Evolutionary conservation across 2,113 vertebrate genomes (phyloP), one percentile per base, ranked within the genome.

Genomic region (Onychostruthus taczanowskii): DNA sequence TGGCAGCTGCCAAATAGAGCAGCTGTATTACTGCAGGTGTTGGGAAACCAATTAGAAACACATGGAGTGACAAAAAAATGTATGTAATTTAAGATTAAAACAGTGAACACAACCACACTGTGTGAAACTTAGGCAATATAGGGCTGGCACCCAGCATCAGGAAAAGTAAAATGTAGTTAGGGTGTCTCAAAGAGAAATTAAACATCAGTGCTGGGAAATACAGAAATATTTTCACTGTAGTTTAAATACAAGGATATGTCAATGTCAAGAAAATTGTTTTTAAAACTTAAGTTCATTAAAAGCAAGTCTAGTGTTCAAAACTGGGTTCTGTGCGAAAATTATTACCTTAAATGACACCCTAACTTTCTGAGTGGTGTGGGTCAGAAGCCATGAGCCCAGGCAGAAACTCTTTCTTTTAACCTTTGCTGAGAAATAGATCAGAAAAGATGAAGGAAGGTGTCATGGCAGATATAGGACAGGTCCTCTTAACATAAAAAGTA

Each of bases 21-120:
- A 96, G 91, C 94, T 97, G 94, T 88, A 95, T 92, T 96, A 85
- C 90, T 96, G 94, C 5, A 33, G 75, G 93, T 95, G 84, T 95
- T 96, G 91, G 88, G 79, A 96, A 97, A 93, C 72, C 87, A 81
- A 95, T 96, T 95, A 96, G 89, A 97, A 96, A 96, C 97, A 97
- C 92, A 91, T 87, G 94, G 94, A 90, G 94, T 87, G 93, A 96
- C 93, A 93, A 93, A 96, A 92, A 93, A 95, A 90, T 58, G 87
- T 79, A 91, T 94, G 75, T 73, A 91, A 96, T 23, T 76, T 91
- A 93, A 91, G 94, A 95, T 95, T 92, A 95, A 62, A 82, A 76
- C 81, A 90, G 85, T 73, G 87, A 89, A 88, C 95, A 85, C 74
- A 95, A 77, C 52, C 74, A 75, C 83, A 92, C 75, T 92, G 80